Conservation (phyloP, 2,888 invertebrate species). For the Sarcophaga rosellei region DNA sequence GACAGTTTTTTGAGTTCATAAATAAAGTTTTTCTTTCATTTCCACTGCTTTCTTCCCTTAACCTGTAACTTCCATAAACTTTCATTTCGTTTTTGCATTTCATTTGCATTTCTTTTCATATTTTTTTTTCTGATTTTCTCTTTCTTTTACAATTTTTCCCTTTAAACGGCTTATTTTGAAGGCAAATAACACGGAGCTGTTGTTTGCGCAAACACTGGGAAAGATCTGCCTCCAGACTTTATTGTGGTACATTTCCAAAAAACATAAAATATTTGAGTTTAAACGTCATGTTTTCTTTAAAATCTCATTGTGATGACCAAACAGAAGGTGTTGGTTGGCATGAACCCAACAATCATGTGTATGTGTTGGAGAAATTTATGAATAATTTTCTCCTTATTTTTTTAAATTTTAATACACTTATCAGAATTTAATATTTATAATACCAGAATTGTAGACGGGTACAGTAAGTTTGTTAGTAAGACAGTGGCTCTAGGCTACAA, state of each 20-base stretch:
- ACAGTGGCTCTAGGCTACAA: too few species aligned
- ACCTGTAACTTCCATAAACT: background rate
- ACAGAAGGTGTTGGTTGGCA: slow-evolving; percentile 9
- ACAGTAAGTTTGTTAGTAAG: too few species aligned
- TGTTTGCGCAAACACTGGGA: slow-evolving; percentile 5
- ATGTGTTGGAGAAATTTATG: background rate
- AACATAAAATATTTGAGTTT: too few species aligned
- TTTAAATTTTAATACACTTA: slow-evolving; percentile 34
- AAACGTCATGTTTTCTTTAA: background rate
- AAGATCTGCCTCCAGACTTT: background rate
- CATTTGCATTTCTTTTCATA: background rate
- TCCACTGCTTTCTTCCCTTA: background rate
- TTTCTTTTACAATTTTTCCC: background rate
- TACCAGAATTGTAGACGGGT: background rate
- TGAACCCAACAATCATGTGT: background rate
- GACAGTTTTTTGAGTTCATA: slow-evolving; percentile 24
- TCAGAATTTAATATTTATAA: slow-evolving; percentile 53
- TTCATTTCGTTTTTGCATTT: background rate
- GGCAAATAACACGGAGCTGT: background rate
- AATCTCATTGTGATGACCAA: slow-evolving; percentile 21
- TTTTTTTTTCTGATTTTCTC: background rate
- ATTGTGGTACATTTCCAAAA: background rate
- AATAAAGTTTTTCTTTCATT: background rate
- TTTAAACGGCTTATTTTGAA: background rate
- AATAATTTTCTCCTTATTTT: background rate